phyloP scores from a whole-genome alignment of 2,797 vertebrate genomes.

The Betta splendens region DNA sequence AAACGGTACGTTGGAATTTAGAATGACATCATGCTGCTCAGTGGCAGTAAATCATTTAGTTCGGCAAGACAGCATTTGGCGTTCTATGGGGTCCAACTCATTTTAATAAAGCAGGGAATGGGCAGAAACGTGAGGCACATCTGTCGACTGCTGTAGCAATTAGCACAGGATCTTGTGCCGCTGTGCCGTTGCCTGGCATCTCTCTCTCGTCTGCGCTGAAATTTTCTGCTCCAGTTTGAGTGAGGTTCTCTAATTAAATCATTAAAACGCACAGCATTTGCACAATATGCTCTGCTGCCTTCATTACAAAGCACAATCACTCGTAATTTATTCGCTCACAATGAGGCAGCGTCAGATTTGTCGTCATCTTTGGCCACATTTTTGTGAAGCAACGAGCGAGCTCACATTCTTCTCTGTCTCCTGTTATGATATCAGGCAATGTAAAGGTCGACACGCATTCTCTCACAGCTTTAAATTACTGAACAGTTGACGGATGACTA shows the following conservation, averaged over 20 bases:
- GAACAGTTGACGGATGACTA: conserved; percentile 40
- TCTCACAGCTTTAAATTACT: conserved; percentile 45
- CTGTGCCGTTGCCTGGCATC: conserved; percentile 48
- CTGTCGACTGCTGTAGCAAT: conserved; percentile 73
- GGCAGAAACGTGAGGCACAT: conserved; percentile 73
- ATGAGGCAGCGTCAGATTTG: conserved; percentile 52
- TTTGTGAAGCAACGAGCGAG: conserved; percentile 1
- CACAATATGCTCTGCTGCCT: conserved; percentile 78
- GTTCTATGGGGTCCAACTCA: conserved; percentile 56
- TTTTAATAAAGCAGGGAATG: conserved; percentile 73
- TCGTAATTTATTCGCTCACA: conserved; percentile 76
- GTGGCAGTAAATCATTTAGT: conserved; percentile 68
- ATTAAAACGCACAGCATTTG: conserved; percentile 79
- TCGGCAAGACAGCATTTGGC: conserved; percentile 65
- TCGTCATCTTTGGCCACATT: conserved; percentile 34
- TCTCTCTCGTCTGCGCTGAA: conserved; percentile 61
- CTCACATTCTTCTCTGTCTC: conserved; percentile 27
- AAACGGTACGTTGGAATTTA: conserved; percentile 43
- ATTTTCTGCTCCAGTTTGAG: conserved; percentile 77
- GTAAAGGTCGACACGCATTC: conserved; percentile 42
- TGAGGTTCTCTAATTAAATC: conserved; percentile 80
- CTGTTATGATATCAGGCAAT: conserved; percentile 39
- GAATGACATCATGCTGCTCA: conserved; percentile 43
- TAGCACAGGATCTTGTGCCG: conserved; percentile 58
- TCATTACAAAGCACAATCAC: conserved; percentile 73